Evolutionary conservation across 1,140 invertebrate species (phyloP), one percentile per base, ranked within the genome.

Genomic region (Antheraea mylitta): DNA sequence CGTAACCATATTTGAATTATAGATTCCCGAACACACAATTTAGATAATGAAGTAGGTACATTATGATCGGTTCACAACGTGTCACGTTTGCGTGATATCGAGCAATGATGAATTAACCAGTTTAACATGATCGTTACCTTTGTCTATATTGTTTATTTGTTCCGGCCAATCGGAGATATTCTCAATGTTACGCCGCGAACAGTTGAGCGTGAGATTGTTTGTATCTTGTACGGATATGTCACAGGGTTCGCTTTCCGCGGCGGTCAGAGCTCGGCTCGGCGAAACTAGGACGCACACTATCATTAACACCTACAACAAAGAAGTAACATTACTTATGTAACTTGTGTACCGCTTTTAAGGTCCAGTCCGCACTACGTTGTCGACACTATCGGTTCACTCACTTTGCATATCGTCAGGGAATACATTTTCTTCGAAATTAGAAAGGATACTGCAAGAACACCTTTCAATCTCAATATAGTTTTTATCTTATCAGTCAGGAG

Each of bases 271-370:
- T 68, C 59, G 75, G 76, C 75, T 73, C 74, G 71, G 69, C 69
- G 78, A 76, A 79, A 87, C 73, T 83, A 89, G 79, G 75, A 75
- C 83, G 80, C 83, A 81, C 79, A 89, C 70, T 79, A 87, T 77
- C 79, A 87, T 81, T 83, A 88, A 84, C 80, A 87, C 86, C 89
- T 91, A 87, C 73, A 89, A 88, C 83, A 86, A 81, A 84, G 75
- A 81, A 80, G 77, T 74, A 78, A 74, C 74, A 79, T 81, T 73
- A 77, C 67, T 70, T 72, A 74, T 68, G 65, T 68, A 75, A 75
- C 59, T 13, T 53, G n/a, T 61, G 16, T 8, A 37, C 0, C 62
- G 62, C 9, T 30, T 63, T 10, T 37, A 8, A 37, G 30, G 61
- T 53, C 45, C 45, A 53, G 11, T 53, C 16, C 45, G 16, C 45